Percentiles rank a stretch among this genome's conserved stretches.
These are phyloP conservation scores for Myopa testacea DNA, from an alignment of 2,888 invertebrate species.

Conservation along the genomic window DNA sequence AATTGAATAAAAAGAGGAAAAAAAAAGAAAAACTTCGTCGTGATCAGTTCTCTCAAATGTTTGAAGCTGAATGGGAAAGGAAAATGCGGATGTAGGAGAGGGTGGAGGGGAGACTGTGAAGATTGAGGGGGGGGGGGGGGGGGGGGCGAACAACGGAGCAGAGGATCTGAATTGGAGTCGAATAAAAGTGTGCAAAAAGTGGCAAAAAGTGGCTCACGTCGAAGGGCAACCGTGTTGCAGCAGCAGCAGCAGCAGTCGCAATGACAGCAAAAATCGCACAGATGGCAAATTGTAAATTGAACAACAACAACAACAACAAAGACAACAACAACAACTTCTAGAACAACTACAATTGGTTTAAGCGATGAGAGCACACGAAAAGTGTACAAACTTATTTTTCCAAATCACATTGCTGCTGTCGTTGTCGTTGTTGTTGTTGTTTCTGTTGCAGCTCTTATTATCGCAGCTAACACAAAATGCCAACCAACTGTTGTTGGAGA, in stretches of 20 bases:
- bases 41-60: background rate
- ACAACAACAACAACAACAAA: constrained; percentile 2
- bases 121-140: background rate
- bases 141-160: background rate
- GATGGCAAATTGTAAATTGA: constrained; percentile 35
- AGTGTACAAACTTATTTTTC: constrained; percentile 9
- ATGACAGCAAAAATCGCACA: constrained; percentile 20
- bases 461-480: background rate
- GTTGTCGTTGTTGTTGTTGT: background rate
- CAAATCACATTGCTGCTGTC: background rate
- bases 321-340: background rate
- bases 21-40: constrained; percentile 15
- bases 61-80: background rate
- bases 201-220: constrained; percentile 36
- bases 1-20: background rate
- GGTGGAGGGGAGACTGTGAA: background rate
- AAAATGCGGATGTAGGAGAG: background rate
- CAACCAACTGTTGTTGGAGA: background rate
- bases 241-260: constrained; percentile 20
- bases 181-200: constrained; percentile 18
- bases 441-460: background rate
- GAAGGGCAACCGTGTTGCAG: constrained; percentile 33
- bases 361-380: background rate
- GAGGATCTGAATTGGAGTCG: constrained; percentile 9
- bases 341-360: background rate